These are phyloP conservation scores for Oryzias sinensis DNA, from an alignment of 2,797 vertebrate species.

Conservation along the genomic window DNA sequence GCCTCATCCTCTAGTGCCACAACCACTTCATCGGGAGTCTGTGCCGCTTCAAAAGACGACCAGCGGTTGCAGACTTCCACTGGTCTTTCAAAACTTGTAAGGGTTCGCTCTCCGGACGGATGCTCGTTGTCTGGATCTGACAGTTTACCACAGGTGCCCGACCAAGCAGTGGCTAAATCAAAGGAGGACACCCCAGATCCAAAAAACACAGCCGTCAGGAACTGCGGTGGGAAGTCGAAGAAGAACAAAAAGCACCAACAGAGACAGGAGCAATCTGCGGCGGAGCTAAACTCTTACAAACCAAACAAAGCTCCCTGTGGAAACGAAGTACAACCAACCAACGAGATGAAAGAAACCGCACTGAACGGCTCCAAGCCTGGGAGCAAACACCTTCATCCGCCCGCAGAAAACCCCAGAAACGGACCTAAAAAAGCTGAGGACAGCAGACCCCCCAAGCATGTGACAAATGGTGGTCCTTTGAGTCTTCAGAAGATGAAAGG, in stretches of 20 bases:
- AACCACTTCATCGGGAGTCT: conserved; percentile 34
- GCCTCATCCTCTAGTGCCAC: conserved; percentile 40
- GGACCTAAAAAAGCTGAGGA: conserved; percentile 74
- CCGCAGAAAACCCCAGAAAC: conserved; percentile 64
- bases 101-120: conserved; percentile 88
- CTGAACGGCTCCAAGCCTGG: conserved; percentile 59
- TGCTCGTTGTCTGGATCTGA: conserved; percentile 69
- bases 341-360: conserved; percentile 61
- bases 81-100: conserved; percentile 91
- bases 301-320: conserved; percentile 57
- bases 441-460: conserved; percentile 58
- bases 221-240: conserved; percentile 77
- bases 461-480: conserved; percentile 43
- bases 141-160: conserved; percentile 60
- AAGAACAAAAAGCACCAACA: conserved; percentile 89
- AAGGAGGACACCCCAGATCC: conserved; percentile 76
- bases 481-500: conserved; percentile 65
- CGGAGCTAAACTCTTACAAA: conserved; percentile 65
- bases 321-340: conserved; percentile 66
- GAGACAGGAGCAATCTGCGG: conserved; percentile 61
- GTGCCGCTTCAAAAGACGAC: conserved; percentile 79
- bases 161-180: conserved; percentile 61
- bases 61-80: conserved; percentile 88
- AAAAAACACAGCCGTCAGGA: conserved; percentile 59
- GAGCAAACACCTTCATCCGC: conserved; percentile 64